These are phyloP conservation scores for Ectemnius continuus DNA, from an alignment of 2,888 invertebrate genomes.

Conservation along the genomic window DNA sequence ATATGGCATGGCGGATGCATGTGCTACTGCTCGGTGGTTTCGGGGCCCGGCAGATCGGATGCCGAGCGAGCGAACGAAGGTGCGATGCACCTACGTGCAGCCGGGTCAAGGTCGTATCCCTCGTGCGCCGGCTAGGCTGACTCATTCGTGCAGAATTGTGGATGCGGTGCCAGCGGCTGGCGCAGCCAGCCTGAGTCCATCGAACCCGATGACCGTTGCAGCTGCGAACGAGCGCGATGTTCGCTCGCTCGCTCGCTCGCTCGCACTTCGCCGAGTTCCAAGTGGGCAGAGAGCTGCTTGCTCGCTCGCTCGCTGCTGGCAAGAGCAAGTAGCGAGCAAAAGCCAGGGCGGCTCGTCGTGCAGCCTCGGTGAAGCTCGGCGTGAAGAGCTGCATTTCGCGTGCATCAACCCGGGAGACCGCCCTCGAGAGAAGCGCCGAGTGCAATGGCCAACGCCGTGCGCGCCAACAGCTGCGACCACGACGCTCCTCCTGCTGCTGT, in stretches of 20 bases:
- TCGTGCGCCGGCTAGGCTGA: slow-evolving; percentile 70
- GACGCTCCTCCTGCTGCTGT: slow-evolving; percentile 20
- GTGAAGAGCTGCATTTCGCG: slow-evolving; percentile 67
- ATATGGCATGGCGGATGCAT: no score
- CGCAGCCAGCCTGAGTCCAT: slow-evolving; percentile 69
- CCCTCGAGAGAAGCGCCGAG: slow-evolving; percentile 71
- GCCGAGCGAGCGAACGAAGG: slow-evolving; percentile 55
- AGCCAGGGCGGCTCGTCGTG: slow-evolving; percentile 43
- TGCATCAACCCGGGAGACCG: slow-evolving; percentile 71
- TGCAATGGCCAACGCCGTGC: slow-evolving; percentile 69
- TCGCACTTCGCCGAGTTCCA: slow-evolving; percentile 17
- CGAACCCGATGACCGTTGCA: slow-evolving; percentile 77
- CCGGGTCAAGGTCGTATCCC: slow-evolving; percentile 76
- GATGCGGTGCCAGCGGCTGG: slow-evolving; percentile 57
- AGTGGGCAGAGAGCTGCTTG: slow-evolving; percentile 5
- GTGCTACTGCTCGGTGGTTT: no score
- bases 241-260: slow-evolving; percentile 30
- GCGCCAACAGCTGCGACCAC: slow-evolving; percentile 58
- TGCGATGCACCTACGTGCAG: slow-evolving; percentile 72
- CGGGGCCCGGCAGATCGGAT: slow-evolving; percentile 20
- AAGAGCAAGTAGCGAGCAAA: slow-evolving; percentile 39
- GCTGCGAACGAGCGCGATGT: slow-evolving; percentile 60
- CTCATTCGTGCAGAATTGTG: slow-evolving; percentile 73
- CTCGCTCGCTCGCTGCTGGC: slow-evolving; percentile 37
- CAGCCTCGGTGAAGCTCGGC: slow-evolving; percentile 59